A percentile compares a stretch with the other conserved stretches of the same genome.
These are phyloP conservation scores for Dicentrarchus labrax DNA, from an alignment of 2,113 vertebrate genomes.

Conservation along the genomic window DNA sequence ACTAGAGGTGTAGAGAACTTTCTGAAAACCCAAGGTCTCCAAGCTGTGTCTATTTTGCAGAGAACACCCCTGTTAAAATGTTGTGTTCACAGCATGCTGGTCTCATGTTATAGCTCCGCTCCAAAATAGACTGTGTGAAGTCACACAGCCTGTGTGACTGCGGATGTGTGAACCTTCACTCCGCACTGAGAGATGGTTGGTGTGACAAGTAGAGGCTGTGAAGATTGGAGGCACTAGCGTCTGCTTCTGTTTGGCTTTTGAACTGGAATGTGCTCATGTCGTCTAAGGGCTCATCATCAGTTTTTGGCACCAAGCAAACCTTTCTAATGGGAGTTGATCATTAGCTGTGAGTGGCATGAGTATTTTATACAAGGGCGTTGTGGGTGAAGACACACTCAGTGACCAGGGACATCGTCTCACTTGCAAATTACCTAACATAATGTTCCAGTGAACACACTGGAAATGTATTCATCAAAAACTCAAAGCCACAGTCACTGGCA, in stretches of 20 bases:
- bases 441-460: not conserved
- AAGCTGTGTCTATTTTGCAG: not conserved
- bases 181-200: constrained; percentile 14
- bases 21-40: not conserved
- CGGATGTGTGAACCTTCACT: constrained; percentile 56
- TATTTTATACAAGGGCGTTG: not conserved
- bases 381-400: constrained; percentile 14
- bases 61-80: constrained; percentile 19
- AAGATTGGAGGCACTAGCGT: constrained; percentile 5
- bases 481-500: constrained; percentile 18
- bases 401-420: constrained; percentile 13
- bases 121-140: constrained; percentile 74
- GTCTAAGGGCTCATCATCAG: not conserved
- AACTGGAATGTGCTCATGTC: constrained; percentile 33
- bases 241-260: constrained; percentile 30
- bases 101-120: constrained; percentile 28
- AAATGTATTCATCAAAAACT: constrained; percentile 33
- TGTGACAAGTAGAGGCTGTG: constrained; percentile 47
- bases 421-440: constrained; percentile 1
- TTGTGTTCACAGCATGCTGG: constrained; percentile 24
- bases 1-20: not conserved
- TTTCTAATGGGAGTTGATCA: not conserved
- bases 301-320: constrained; percentile 23
- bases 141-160: constrained; percentile 50
- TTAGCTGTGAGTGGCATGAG: constrained; percentile 7